These are phyloP conservation scores for Thyatira batis DNA, from an alignment of 2,888 invertebrate genomes.

Conservation along the genomic window DNA sequence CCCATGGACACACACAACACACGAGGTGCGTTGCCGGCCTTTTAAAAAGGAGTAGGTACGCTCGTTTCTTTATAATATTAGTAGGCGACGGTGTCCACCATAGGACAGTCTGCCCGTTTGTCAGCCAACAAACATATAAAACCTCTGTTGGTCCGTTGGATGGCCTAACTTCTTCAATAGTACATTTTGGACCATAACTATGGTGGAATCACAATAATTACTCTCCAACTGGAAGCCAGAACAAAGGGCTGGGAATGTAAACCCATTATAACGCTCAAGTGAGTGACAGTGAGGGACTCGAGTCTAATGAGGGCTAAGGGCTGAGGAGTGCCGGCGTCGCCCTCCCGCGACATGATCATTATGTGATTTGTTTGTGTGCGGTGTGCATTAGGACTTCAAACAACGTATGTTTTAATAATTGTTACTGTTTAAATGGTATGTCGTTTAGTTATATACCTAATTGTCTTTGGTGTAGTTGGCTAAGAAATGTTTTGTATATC, in stretches of 20 bases:
- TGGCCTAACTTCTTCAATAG: not conserved
- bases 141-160: too few relatives aligned
- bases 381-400: not conserved
- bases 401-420: not conserved
- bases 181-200: too few relatives aligned
- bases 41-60: too few relatives aligned
- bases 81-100: too few relatives aligned
- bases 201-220: conserved; percentile 11
- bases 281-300: not conserved
- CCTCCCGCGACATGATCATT: not conserved
- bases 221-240: conserved; percentile 22
- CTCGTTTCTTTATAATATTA: too few relatives aligned
- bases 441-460: too few relatives aligned
- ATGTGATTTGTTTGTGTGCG: not conserved
- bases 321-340: not conserved
- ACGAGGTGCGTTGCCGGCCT: too few relatives aligned
- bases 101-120: too few relatives aligned
- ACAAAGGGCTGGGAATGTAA: conserved; percentile 24
- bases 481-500: too few relatives aligned
- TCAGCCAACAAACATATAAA: too few relatives aligned
- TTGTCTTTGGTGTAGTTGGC: too few relatives aligned
- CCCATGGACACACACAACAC: too few relatives aligned
- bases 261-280: conserved; percentile 29
- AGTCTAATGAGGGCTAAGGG: not conserved
- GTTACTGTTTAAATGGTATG: not conserved